phyloP scores from a whole-genome alignment of 2,888 invertebrate species.

The Hedychridium roseum region DNA sequence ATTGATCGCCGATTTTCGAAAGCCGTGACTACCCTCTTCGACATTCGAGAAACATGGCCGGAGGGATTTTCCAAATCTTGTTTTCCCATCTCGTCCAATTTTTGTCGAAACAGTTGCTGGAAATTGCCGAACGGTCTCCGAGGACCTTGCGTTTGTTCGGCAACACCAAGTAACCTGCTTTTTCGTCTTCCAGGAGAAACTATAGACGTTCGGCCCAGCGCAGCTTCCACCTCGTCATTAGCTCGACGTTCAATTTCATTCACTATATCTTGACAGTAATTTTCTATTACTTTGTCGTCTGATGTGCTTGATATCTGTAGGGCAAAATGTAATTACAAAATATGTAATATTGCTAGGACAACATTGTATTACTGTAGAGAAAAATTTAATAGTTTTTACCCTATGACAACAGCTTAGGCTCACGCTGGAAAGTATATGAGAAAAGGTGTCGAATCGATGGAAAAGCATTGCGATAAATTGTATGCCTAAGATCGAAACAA shows the following conservation, averaged over 20 bases:
- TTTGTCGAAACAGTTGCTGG: conserved; percentile 44
- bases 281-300: conserved; percentile 75
- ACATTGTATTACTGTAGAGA: neutral
- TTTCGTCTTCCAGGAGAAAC: conserved; percentile 78
- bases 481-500: conserved; percentile 68
- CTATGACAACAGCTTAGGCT: conserved; percentile 84
- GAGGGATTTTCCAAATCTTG: conserved; percentile 63
- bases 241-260: conserved; percentile 84
- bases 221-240: conserved; percentile 61
- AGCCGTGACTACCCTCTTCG: conserved; percentile 68
- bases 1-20: conserved; percentile 85
- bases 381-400: conserved; percentile 63
- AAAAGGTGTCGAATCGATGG: conserved; percentile 72
- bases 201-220: neutral
- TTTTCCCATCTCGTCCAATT: conserved; percentile 32
- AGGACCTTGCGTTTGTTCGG: conserved; percentile 83
- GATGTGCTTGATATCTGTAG: conserved; percentile 79
- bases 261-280: conserved; percentile 89
- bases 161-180: conserved; percentile 88
- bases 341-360: neutral
- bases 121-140: conserved; percentile 74
- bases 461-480: conserved; percentile 74
- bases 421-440: conserved; percentile 84
- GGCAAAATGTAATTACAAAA: conserved; percentile 3
- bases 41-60: conserved; percentile 59